These are phyloP conservation scores for Uria aalge DNA, from an alignment of 2,113 vertebrate genomes.

Conservation along the genomic window DNA sequence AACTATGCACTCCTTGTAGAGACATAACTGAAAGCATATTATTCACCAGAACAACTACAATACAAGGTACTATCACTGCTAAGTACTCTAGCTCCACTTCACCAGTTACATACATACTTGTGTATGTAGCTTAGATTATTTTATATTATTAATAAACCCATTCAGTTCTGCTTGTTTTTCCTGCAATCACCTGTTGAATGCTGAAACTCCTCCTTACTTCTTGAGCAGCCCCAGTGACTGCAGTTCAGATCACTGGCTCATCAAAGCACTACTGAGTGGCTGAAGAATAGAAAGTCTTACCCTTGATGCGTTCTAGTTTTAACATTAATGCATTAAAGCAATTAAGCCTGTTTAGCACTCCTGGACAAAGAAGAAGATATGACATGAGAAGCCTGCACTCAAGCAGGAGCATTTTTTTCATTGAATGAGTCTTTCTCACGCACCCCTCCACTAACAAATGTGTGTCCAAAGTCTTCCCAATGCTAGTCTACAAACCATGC, in stretches of 20 bases:
- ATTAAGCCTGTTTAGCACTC: background rate
- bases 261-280: background rate
- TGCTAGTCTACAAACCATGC: background rate
- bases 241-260: background rate
- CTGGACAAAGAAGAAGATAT: background rate
- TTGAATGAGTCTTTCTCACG: background rate
- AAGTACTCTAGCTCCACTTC: background rate
- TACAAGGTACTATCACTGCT: background rate
- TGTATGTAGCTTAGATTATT: background rate
- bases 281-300: background rate
- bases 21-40: background rate
- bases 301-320: background rate
- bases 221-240: background rate
- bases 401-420: background rate
- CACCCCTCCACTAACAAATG: background rate
- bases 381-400: background rate
- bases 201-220: background rate
- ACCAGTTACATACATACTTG: background rate
- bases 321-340: background rate
- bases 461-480: background rate
- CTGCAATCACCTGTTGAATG: background rate
- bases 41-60: background rate
- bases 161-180: background rate
- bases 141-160: background rate
- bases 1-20: background rate